Conservation (phyloP, 2,888 invertebrate genomes). For the Caenorhabditis sp. region DNA sequence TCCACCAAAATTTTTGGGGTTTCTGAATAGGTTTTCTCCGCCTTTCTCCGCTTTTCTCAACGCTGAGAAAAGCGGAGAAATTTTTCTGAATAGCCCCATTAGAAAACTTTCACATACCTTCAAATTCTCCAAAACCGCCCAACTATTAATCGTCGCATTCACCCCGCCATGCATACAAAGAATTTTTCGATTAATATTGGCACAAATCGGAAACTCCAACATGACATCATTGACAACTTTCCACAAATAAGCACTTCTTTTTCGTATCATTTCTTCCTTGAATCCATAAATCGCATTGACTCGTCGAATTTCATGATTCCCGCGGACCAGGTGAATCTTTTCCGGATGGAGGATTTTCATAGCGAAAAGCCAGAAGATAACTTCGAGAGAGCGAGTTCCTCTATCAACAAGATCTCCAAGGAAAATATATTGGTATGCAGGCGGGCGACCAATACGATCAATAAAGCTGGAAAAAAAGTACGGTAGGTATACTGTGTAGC, state of each 20-base stretch:
- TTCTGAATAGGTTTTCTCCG: too few relatives aligned
- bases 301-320: constrained; percentile 58
- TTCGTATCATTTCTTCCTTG: constrained; percentile 47
- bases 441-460: constrained; percentile 49
- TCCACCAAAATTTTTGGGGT: too few relatives aligned
- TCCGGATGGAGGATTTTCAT: constrained; percentile 51
- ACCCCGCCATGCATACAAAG: constrained; percentile 65
- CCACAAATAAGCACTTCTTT: constrained; percentile 42
- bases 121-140: constrained; percentile 42
- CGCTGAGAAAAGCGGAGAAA: too few relatives aligned
- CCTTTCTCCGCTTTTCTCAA: too few relatives aligned
- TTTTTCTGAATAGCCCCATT: too few relatives aligned
- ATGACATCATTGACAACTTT: constrained; percentile 44
- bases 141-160: constrained; percentile 53
- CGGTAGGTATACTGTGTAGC: too few relatives aligned
- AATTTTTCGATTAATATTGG: constrained; percentile 48
- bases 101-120: constrained; percentile 20
- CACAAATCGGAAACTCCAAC: constrained; percentile 56
- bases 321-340: constrained; percentile 50
- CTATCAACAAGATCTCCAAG: constrained; percentile 63
- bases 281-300: constrained; percentile 59
- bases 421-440: constrained; percentile 45
- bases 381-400: constrained; percentile 52
- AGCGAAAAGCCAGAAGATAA: constrained; percentile 55
- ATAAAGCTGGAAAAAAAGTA: constrained; percentile 16